These are phyloP conservation scores for Drosophila anomalipes DNA, from an alignment of 2,888 invertebrate species.

Conservation along the genomic window DNA sequence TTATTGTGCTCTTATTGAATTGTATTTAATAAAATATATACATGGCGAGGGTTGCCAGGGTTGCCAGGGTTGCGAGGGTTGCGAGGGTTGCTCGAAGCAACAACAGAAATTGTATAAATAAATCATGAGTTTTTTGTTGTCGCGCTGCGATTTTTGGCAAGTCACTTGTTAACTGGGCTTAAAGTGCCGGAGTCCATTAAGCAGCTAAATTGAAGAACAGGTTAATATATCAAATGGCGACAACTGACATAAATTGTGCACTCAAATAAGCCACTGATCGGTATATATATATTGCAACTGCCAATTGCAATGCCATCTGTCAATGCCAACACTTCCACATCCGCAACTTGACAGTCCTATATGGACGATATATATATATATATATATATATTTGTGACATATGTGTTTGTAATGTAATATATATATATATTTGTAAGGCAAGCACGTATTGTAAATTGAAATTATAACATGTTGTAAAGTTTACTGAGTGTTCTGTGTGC, in stretches of 20 bases:
- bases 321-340: constrained; percentile 70
- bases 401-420: background rate
- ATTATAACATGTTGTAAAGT: constrained; percentile 68
- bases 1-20: constrained; percentile 67
- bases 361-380: constrained; percentile 51
- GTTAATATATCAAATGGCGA: constrained; percentile 66
- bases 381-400: background rate
- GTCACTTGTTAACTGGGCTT: constrained; percentile 29
- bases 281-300: constrained; percentile 15
- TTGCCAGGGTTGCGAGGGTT: constrained; percentile 29
- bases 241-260: constrained; percentile 74
- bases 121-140: constrained; percentile 71
- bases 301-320: constrained; percentile 63
- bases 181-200: constrained; percentile 46
- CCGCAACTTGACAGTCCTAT: constrained; percentile 44
- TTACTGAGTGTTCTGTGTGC: constrained; percentile 28
- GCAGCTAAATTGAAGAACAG: constrained; percentile 17
- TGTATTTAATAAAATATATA: constrained; percentile 75
- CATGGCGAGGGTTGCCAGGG: background rate
- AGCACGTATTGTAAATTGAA: constrained; percentile 70
- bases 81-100: constrained; percentile 55
- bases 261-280: constrained; percentile 59
- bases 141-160: constrained; percentile 71
- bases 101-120: constrained; percentile 62
- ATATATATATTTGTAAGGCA: constrained; percentile 12